A percentile compares a stretch with the other conserved stretches of the same genome.
Evolutionary conservation across 2,797 vertebrate species (phyloP).

Genomic region (Dendrocincla fuliginosa): DNA sequence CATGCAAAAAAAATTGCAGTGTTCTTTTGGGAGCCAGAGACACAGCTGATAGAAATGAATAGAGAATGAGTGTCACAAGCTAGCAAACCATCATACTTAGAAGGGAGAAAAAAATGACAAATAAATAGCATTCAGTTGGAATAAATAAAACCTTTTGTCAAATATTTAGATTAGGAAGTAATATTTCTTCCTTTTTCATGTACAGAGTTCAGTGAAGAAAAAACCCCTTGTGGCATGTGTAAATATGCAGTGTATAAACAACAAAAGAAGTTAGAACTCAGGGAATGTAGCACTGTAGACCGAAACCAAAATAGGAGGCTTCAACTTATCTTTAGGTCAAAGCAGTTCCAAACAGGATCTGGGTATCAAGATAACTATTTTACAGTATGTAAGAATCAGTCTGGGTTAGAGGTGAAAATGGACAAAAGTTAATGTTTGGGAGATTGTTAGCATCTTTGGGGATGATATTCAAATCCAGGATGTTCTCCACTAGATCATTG

Average conservation of each 20-base stretch:
- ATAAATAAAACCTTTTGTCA: slow-evolving; percentile 16
- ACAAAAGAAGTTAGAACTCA: neutral
- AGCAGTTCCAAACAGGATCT: neutral
- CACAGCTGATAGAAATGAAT: slow-evolving; percentile 17
- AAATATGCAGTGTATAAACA: neutral
- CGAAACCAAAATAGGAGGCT: neutral
- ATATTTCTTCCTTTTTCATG: neutral
- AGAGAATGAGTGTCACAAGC: slow-evolving; percentile 1
- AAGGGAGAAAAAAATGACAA: neutral
- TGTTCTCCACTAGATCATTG: fast-evolving
- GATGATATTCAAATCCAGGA: neutral
- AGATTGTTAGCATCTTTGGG: neutral
- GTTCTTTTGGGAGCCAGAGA: slow-evolving; percentile 6
- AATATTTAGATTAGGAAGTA: neutral
- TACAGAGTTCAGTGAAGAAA: neutral
- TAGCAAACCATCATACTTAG: neutral
- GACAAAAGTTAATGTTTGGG: neutral
- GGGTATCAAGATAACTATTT: neutral
- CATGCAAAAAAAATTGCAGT: slow-evolving; percentile 8
- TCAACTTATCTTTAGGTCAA: neutral
- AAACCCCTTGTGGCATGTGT: neutral
- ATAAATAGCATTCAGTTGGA: neutral
- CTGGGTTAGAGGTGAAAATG: neutral
- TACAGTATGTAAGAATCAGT: neutral
- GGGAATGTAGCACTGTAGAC: neutral